Evolutionary conservation across 2,888 invertebrate genomes (phyloP).

Genomic region (Neuroscelio doddi): DNA sequence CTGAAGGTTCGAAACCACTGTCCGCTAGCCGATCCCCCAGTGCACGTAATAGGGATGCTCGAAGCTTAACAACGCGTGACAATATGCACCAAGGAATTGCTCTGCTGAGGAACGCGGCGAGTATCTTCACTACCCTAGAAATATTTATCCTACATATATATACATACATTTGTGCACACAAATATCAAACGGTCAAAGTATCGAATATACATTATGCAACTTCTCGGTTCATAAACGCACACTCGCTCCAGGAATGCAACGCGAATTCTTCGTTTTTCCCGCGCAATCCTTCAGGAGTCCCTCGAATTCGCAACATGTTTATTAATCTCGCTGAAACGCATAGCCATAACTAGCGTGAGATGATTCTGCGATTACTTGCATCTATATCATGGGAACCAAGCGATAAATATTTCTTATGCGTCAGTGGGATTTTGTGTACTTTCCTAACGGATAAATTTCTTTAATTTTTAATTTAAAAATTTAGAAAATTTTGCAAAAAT

Average conservation of each 20-base stretch:
- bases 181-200: constrained; percentile 50
- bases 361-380: no score
- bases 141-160: constrained; percentile 34
- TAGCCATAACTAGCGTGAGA: no score
- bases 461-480: no score
- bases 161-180: no score
- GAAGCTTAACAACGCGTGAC: constrained; percentile 70
- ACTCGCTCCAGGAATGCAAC: constrained; percentile 56
- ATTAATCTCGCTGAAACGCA: no score
- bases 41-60: constrained; percentile 63
- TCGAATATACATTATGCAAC: constrained; percentile 68
- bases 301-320: constrained; percentile 52
- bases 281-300: constrained; percentile 24
- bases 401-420: no score
- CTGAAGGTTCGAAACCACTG: constrained; percentile 38
- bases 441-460: no score
- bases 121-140: constrained; percentile 32
- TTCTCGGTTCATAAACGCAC: constrained; percentile 66
- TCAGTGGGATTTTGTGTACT: no score
- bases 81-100: constrained; percentile 67
- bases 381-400: no score
- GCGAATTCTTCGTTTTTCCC: constrained; percentile 48
- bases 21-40: constrained; percentile 44
- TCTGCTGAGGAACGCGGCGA: constrained; percentile 47
- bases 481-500: no score